Conservation (phyloP, 2,113 vertebrate genomes). For the Megaceryle torquata region DNA sequence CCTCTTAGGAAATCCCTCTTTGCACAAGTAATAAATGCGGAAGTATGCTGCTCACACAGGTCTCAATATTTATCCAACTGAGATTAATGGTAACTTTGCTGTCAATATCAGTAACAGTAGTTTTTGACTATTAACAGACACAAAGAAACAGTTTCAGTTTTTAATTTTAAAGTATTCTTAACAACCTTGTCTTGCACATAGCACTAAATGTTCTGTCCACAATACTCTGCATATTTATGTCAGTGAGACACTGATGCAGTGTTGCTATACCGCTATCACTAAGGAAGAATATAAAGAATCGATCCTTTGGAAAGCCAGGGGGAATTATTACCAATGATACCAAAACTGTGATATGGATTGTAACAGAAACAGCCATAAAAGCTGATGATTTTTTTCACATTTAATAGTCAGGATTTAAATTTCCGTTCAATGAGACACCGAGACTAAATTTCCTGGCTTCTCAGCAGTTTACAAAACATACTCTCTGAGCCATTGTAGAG, state of each 20-base stretch:
- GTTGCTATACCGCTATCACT: background rate
- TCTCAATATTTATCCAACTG: background rate
- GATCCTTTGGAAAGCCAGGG: background rate
- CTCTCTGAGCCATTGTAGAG: slow-evolving; percentile 7
- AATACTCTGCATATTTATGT: background rate
- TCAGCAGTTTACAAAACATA: background rate
- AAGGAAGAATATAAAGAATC: background rate
- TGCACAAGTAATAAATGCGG: background rate
- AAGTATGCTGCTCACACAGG: background rate
- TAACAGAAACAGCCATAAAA: background rate
- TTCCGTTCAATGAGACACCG: background rate
- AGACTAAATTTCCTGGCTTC: background rate
- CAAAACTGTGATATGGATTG: background rate
- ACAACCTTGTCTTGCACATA: background rate
- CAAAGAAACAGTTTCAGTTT: background rate
- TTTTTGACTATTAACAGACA: background rate
- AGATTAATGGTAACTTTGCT: background rate
- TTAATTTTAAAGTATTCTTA: background rate
- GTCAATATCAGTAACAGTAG: background rate
- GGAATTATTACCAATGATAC: background rate
- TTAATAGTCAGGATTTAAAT: background rate
- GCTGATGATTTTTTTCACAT: background rate
- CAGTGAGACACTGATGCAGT: background rate
- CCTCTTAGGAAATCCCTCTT: background rate
- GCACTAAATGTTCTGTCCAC: background rate